Conservation (phyloP, 2,888 invertebrate genomes). For the Galerucella calmariensis region DNA sequence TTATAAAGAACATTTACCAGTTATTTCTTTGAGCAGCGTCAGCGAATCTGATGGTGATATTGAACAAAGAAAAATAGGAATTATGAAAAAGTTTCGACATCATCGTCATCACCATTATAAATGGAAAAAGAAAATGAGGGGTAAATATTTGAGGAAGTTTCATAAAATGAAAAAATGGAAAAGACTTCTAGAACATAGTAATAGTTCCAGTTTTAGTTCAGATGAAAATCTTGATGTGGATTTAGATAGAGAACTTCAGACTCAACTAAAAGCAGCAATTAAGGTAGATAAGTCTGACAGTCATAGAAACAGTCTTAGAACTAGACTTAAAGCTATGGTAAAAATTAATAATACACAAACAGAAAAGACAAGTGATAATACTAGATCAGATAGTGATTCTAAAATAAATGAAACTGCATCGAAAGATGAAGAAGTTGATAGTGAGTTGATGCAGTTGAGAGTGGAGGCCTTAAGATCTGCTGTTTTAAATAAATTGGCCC, state of each 20-base stretch:
- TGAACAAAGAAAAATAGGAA: conserved; percentile 16
- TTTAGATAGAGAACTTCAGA: conserved; percentile 48
- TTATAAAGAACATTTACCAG: conserved; percentile 61
- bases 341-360: conserved; percentile 39
- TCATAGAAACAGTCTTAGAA: conserved; percentile 57
- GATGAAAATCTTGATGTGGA: conserved; percentile 52
- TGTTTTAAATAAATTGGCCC: conserved; percentile 73
- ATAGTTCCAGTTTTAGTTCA: conserved; percentile 49
- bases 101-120: conserved; percentile 30
- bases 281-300: conserved; percentile 57
- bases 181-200: conserved; percentile 20
- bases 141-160: conserved; percentile 18
- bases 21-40: conserved; percentile 64
- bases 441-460: conserved; percentile 72
- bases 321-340: conserved; percentile 59
- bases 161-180: conserved; percentile 27
- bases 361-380: conserved; percentile 21
- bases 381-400: conserved; percentile 28
- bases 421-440: conserved; percentile 61
- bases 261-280: conserved; percentile 70
- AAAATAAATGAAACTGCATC: conserved; percentile 24
- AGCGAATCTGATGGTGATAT: conserved; percentile 50
- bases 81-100: conserved; percentile 17
- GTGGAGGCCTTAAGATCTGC: conserved; percentile 77
- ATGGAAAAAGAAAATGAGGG: conserved; percentile 30